Conservation (phyloP, 1,140 invertebrate genomes). For the Bombyx mandarina region DNA sequence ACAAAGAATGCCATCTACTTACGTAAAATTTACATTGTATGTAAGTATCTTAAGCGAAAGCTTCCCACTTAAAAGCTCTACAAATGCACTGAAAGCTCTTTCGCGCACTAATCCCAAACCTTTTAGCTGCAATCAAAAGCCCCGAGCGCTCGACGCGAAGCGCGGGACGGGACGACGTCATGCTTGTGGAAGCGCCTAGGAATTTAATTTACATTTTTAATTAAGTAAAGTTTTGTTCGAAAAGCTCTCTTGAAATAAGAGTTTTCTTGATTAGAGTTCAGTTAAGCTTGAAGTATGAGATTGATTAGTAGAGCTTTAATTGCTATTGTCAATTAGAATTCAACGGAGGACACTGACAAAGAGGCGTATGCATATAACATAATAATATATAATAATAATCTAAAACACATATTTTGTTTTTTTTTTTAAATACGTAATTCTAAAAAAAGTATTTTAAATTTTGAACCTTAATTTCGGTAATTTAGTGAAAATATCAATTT, state of each 20-base stretch:
- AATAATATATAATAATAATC: too few species aligned
- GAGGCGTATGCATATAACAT: too few species aligned
- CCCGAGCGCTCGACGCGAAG: constrained; percentile 46
- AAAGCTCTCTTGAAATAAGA: constrained; percentile 69
- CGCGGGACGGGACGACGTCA: constrained; percentile 45
- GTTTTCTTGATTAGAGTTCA: constrained; percentile 72
- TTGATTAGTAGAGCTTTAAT: constrained; percentile 71
- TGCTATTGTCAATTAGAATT: constrained; percentile 39
- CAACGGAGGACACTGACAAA: too few species aligned
- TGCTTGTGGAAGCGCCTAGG: constrained; percentile 68
- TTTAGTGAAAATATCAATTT: too few species aligned
- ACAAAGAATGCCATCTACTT: constrained; percentile 28
- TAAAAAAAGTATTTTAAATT: background rate
- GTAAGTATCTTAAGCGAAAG: constrained; percentile 71
- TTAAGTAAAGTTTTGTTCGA: constrained; percentile 71
- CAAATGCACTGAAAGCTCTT: constrained; percentile 72
- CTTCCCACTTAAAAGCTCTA: constrained; percentile 72
- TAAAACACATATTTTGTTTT: background rate
- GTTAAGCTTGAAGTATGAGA: constrained; percentile 68
- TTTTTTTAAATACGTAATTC: background rate
- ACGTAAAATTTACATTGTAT: constrained; percentile 67
- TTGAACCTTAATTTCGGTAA: too few species aligned
- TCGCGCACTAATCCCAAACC: constrained; percentile 72
- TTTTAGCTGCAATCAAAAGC: constrained; percentile 72
- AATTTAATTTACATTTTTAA: constrained; percentile 72